Base-by-base conservation (phyloP, 1,140 invertebrate genomes). In the Dolichoris vasculosae region DNA sequence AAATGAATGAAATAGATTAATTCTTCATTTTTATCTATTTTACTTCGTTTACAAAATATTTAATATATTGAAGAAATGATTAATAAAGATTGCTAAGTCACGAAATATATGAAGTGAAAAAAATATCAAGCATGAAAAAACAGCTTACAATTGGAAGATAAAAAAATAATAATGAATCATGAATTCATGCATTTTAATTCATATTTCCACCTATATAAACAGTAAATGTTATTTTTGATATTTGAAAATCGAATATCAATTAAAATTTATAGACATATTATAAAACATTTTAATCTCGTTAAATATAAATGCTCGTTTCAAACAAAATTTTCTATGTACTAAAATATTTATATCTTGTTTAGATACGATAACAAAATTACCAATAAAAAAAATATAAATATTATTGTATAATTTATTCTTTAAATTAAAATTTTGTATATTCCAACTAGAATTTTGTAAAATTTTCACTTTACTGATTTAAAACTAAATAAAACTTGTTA, bases 21-120 rank as follows among this genome's bases (percentile, higher is more conserved):
- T 51, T 67, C 3, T 67, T 67, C 15, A 11, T 1, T 35, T 32
- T 67, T 35, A 7, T 15, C 23, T 67, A 67, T 32, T 35, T 30
- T 32, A 67, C 8, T 67, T 67, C 9, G 13, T n/a, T 80, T 23
- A 32, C 32, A 0, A 11, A 43, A 17, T 46, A 59, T 26, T 30
- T 20, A 67, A 67, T 80, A 17, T 46, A 43, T 80, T 17, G 59
- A n/a, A 30, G 23, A 80, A 67, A 30, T 64, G 26, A 43, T 80
- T 46, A 46, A 67, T 30, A 80, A 43, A 32, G 15, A 46, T 46
- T 64, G 48, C 48, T 67, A 23, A 55, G n/a, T 38, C 23, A 51
- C 8, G 40, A 15, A 67, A 43, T 64, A 3, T 30, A 26, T 48
- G 13, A 46, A 46, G 8, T 51, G 1, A n/a, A 48, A 76, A 11